Evolutionary conservation across 2,888 invertebrate species (phyloP).

Genomic region (Lissonota sp.): DNA sequence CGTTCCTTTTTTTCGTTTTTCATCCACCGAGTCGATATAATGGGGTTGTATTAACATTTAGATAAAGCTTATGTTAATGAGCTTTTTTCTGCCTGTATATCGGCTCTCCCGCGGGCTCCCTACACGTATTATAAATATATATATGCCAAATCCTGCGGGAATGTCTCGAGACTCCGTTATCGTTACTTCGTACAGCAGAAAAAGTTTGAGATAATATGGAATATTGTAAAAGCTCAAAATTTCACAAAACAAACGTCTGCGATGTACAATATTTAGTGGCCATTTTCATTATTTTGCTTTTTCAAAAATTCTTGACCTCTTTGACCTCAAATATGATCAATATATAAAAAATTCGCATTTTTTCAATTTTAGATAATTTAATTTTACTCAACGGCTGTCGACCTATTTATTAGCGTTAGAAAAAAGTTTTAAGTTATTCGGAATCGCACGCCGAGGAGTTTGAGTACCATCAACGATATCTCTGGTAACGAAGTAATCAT

Average conservation of each 20-base stretch:
- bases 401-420: no score
- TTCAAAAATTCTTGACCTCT: neutral
- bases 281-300: neutral
- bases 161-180: conserved; percentile 55
- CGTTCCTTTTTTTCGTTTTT: conserved; percentile 16
- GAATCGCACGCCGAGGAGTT: no score
- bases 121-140: conserved; percentile 27
- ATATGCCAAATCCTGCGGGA: conserved; percentile 53
- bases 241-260: neutral
- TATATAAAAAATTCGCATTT: no score
- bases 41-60: conserved; percentile 81
- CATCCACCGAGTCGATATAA: conserved; percentile 69
- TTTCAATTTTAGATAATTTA: neutral
- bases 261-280: neutral
- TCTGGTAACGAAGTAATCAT: no score
- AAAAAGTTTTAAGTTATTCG: no score
- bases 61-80: conserved; percentile 81
- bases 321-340: no score
- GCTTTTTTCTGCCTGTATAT: conserved; percentile 65
- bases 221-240: neutral
- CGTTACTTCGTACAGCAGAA: conserved; percentile 16
- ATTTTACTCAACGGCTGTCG: neutral
- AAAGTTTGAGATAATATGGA: conserved; percentile 30
- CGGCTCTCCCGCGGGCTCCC: conserved; percentile 50
- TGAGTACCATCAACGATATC: no score